These are phyloP conservation scores for Kudoa iwatai DNA, from an alignment of 30 jellyfish, hydroid and myxozoan genomes.

Conservation along the genomic window DNA sequence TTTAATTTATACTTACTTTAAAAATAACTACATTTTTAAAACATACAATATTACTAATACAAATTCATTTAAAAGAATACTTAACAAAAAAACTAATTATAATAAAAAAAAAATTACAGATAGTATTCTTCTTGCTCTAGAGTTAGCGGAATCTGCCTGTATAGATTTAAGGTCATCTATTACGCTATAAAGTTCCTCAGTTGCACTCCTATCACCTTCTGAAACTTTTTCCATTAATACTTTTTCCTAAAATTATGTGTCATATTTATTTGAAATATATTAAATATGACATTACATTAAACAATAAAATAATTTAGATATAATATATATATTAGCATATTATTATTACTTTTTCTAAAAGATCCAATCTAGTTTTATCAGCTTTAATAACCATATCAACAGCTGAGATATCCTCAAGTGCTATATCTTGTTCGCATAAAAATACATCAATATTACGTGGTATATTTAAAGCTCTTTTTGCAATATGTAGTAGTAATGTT, in stretches of 20 bases:
- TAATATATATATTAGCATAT: not conserved
- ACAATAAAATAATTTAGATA: too few relatives aligned
- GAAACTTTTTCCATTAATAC: not conserved
- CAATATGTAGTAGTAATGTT: slow-evolving; percentile 48
- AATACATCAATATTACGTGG: slow-evolving; percentile 89
- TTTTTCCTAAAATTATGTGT: too few relatives aligned
- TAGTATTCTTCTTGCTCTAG: slow-evolving; percentile 52
- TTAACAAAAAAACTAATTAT: not conserved
- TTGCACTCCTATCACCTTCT: not conserved
- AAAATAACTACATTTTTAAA: too few relatives aligned
- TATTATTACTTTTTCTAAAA: slow-evolving; percentile 23
- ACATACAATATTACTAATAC: too few relatives aligned
- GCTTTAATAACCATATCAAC: slow-evolving; percentile 65
- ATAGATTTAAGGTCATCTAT: slow-evolving; percentile 28
- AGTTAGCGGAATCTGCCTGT: slow-evolving; percentile 67
- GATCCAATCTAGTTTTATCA: slow-evolving; percentile 31
- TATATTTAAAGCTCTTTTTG: slow-evolving; percentile 30
- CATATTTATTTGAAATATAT: too few relatives aligned
- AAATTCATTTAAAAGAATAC: too few relatives aligned
- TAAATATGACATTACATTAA: too few relatives aligned
- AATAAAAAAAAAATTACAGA: slow-evolving; percentile 4
- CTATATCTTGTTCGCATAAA: slow-evolving; percentile 66
- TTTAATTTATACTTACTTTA: too few relatives aligned
- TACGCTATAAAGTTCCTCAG: slow-evolving; percentile 4
- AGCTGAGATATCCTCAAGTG: slow-evolving; percentile 80